Base-by-base conservation (phyloP, 2,113 vertebrate genomes). In the Protobothrops flavoviridis region DNA sequence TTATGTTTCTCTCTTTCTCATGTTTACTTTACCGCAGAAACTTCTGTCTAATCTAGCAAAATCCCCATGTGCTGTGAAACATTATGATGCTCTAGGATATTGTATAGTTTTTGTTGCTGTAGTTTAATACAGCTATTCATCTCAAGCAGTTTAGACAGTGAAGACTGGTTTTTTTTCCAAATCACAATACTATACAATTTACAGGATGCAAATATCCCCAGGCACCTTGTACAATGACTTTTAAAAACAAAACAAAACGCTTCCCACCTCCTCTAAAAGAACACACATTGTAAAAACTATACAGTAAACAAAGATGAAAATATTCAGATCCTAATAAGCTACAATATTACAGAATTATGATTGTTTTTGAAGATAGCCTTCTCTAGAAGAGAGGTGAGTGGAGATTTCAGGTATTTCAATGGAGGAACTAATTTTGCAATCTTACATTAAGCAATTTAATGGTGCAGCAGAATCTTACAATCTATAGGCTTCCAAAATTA, bases 151-250 rank as follows among this genome's bases (percentile, higher is more conserved):
- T 88, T 88, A 43, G 50, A 15, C 59, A 45, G 96, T 95, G 95
- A 95, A 97, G 96, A 95, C 95, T 92, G 45, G 10, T 13, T 24
- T 15, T 9, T 26, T 59, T 48, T 20, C 50, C 29, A 85, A 39
- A 39, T 94, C 94, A 97, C 96, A 97, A 97, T 96, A 94, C 95
- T 94, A 96, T 96, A 97, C 97, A 97, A 96, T 97, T 92, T 95
- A 97, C 96, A 97, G 96, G 96, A 97, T 97, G 95, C 94, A 94
- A 97, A 93, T 96, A 97, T 97, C 96, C 96, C 96, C 95, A 97
- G 97, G 95, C 96, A 97, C 96, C 93, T 94, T 91, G 96, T n/a
- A 97, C 96, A 97, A 97, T 96, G 59, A 95, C 93, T 96, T 95
- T 59, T 94, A 96, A 97, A 96, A 94, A 92, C 90, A 50, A 90